Evolutionary conservation across 1,140 invertebrate genomes (phyloP).

Genomic region (Gonatopus flavifemur): DNA sequence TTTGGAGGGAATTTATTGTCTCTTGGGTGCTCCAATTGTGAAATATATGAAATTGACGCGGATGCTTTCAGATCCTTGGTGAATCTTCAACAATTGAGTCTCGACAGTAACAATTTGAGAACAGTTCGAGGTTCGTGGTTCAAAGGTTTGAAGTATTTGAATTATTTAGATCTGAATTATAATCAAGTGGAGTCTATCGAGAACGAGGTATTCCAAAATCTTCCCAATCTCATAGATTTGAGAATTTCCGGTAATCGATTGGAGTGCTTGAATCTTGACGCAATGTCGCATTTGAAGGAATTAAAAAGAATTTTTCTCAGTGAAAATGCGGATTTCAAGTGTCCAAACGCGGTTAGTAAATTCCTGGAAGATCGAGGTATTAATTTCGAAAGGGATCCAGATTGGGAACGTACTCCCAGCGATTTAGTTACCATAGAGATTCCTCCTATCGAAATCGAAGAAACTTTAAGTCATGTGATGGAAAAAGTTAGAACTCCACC

Average conservation of each 20-base stretch:
- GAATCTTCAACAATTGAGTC: slow-evolving; percentile 45
- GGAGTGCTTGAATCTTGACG: slow-evolving; percentile 42
- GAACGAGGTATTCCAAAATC: slow-evolving; percentile 35
- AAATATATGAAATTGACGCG: slow-evolving; percentile 41
- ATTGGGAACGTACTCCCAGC: slow-evolving; percentile 28
- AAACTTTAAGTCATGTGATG: no score
- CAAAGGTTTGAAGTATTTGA: slow-evolving; percentile 37
- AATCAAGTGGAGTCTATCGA: slow-evolving; percentile 47
- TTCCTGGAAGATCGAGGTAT: slow-evolving; percentile 34
- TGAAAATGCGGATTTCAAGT: slow-evolving; percentile 47
- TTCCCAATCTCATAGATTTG: slow-evolving; percentile 42
- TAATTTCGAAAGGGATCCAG: slow-evolving; percentile 37
- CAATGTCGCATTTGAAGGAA: slow-evolving; percentile 30
- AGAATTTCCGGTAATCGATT: slow-evolving; percentile 48
- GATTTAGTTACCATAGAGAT: slow-evolving; percentile 24
- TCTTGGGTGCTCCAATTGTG: slow-evolving; percentile 43
- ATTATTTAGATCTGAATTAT: slow-evolving; percentile 49
- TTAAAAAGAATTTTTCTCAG: slow-evolving; percentile 44
- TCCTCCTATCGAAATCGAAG: neutral
- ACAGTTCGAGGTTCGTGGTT: slow-evolving; percentile 41
- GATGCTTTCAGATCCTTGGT: slow-evolving; percentile 34
- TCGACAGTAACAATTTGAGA: slow-evolving; percentile 43
- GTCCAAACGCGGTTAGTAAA: slow-evolving; percentile 40
- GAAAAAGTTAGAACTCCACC: neutral
- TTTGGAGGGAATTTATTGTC: slow-evolving; percentile 44